phyloP scores from a whole-genome alignment of 2,113 vertebrate species.

The Artemisiospiza belli region DNA sequence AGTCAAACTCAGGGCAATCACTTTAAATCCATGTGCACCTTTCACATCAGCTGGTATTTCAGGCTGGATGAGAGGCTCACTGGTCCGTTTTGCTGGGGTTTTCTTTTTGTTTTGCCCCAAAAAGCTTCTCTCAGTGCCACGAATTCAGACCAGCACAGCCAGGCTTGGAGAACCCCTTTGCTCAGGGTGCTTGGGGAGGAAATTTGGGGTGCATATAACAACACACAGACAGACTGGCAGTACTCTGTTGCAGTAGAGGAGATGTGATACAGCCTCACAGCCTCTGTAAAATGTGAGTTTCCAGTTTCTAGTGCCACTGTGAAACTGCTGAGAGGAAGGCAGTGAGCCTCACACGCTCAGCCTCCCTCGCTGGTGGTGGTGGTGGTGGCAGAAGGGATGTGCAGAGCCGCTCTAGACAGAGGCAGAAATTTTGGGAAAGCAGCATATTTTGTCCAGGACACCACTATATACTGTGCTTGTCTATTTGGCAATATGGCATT shows the following conservation, averaged over 20 bases:
- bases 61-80: background rate
- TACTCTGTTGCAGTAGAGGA: background rate
- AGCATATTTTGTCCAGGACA: background rate
- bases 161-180: background rate
- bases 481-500: background rate
- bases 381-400: background rate
- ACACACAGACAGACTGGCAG: fast-evolving
- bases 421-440: background rate
- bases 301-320: background rate
- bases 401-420: background rate
- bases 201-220: fast-evolving
- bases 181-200: fast-evolving
- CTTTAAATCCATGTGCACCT: fast-evolving
- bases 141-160: too few relatives aligned
- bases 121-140: background rate
- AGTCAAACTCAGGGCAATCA: background rate
- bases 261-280: background rate
- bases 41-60: background rate
- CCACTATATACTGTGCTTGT: background rate
- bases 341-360: fast-evolving
- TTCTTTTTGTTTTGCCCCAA: background rate
- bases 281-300: background rate
- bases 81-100: fast-evolving
- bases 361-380: fast-evolving
- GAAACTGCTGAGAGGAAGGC: fast-evolving